These are phyloP conservation scores for Pocillopora grandis DNA, from an alignment of 92 coral and sea anemone species.

Conservation along the genomic window DNA sequence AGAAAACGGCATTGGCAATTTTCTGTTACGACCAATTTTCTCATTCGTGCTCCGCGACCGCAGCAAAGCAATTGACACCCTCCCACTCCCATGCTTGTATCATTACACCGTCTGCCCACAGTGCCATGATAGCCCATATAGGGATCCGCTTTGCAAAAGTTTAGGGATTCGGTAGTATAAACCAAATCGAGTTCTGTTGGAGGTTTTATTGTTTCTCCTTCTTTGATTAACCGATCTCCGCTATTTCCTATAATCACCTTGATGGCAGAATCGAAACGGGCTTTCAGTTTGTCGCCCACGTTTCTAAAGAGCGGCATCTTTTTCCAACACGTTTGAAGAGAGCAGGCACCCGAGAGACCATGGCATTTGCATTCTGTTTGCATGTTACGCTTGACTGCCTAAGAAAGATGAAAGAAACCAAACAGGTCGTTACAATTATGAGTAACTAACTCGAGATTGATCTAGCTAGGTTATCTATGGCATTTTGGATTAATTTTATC, in stretches of 20 bases:
- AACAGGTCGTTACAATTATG: neutral
- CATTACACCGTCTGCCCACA: constrained; percentile 78
- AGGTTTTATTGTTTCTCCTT: constrained; percentile 76
- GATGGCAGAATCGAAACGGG: constrained; percentile 90
- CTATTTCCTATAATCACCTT: constrained; percentile 79
- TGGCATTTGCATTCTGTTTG: constrained; percentile 84
- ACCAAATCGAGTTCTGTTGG: constrained; percentile 88
- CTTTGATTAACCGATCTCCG: constrained; percentile 63
- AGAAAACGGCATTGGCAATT: constrained; percentile 83
- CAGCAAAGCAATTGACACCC: constrained; percentile 95
- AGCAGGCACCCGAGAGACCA: constrained; percentile 86
- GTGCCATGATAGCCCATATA: constrained; percentile 89
- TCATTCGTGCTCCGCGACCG: constrained; percentile 56
- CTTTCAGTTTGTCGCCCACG: constrained; percentile 75
- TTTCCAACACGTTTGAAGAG: constrained; percentile 80
- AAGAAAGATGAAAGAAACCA: constrained; percentile 30
- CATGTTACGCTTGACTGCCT: constrained; percentile 92
- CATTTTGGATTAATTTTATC: constrained; percentile 12
- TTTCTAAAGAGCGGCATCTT: constrained; percentile 71
- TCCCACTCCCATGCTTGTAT: constrained; percentile 79
- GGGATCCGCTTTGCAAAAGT: constrained; percentile 74
- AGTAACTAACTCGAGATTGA: neutral
- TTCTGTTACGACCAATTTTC: constrained; percentile 28
- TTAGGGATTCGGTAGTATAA: constrained; percentile 89
- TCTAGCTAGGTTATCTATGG: constrained; percentile 22